Evolutionary conservation across 2,888 invertebrate species (phyloP).

Genomic region (Crioceris asparagi): DNA sequence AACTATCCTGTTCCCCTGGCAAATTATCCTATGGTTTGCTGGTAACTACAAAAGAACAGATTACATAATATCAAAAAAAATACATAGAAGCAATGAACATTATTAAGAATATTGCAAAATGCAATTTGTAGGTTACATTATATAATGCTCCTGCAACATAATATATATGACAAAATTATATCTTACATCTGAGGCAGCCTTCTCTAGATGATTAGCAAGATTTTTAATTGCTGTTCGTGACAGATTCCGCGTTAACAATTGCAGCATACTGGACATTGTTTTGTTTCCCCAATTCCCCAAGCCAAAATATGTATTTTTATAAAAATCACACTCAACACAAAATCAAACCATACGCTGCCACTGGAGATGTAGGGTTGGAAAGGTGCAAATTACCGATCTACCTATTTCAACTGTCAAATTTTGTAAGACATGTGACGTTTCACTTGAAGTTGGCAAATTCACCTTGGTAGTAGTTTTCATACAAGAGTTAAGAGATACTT

Average conservation of each 20-base stretch:
- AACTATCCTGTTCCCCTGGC: slow-evolving; percentile 17
- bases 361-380: slow-evolving; percentile 5
- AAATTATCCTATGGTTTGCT: slow-evolving; percentile 7
- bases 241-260: slow-evolving; percentile 39
- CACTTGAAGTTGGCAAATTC: too few relatives aligned
- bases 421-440: too few relatives aligned
- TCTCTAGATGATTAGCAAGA: slow-evolving; percentile 29
- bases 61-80: slow-evolving; percentile 16
- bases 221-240: slow-evolving; percentile 33
- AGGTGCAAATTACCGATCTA: too few relatives aligned
- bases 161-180: not conserved
- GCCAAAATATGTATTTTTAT: too few relatives aligned
- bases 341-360: slow-evolving; percentile 17
- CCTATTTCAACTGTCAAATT: too few relatives aligned
- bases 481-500: too few relatives aligned
- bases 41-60: slow-evolving; percentile 14
- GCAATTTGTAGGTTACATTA: not conserved
- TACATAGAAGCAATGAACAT: not conserved
- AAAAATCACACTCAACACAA: slow-evolving; percentile 7
- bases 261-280: slow-evolving; percentile 34
- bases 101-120: not conserved
- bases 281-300: too few relatives aligned
- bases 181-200: slow-evolving; percentile 30
- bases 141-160: not conserved
- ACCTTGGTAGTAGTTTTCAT: too few relatives aligned